Conservation (phyloP, 1,140 invertebrate genomes). For the Brachionus sp. region DNA sequence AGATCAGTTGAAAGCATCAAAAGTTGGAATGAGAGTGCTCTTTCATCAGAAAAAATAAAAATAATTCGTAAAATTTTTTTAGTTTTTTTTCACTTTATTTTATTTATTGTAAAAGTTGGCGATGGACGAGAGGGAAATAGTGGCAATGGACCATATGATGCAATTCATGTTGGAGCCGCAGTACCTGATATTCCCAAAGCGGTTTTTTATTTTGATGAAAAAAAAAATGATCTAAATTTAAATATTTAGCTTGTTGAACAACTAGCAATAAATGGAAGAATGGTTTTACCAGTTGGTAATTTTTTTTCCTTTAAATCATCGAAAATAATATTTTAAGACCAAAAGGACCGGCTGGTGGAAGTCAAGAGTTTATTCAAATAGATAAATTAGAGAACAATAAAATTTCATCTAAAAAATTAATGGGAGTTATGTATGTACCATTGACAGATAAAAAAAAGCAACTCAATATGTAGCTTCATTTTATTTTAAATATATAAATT, state of each 20-base stretch:
- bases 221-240: neutral
- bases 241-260: slow-evolving; percentile 66
- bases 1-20: slow-evolving; percentile 73
- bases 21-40: slow-evolving; percentile 65
- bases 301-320: neutral
- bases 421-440: slow-evolving; percentile 95
- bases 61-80: slow-evolving; percentile 28
- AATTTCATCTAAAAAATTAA: slow-evolving; percentile 72
- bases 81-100: neutral
- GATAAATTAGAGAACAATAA: slow-evolving; percentile 80
- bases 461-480: neutral
- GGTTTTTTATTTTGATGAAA: slow-evolving; percentile 60
- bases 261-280: slow-evolving; percentile 74
- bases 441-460: slow-evolving; percentile 81
- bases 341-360: slow-evolving; percentile 61
- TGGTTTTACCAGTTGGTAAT: slow-evolving; percentile 83
- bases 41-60: slow-evolving; percentile 29
- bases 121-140: slow-evolving; percentile 77
- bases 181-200: slow-evolving; percentile 72
- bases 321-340: no score
- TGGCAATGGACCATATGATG: slow-evolving; percentile 75
- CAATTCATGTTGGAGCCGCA: slow-evolving; percentile 89
- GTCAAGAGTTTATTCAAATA: slow-evolving; percentile 61
- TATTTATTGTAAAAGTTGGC: slow-evolving; percentile 62
- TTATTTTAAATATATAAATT: neutral